Conservation (phyloP, 2,888 invertebrate genomes). For the Anorthoa munda region DNA sequence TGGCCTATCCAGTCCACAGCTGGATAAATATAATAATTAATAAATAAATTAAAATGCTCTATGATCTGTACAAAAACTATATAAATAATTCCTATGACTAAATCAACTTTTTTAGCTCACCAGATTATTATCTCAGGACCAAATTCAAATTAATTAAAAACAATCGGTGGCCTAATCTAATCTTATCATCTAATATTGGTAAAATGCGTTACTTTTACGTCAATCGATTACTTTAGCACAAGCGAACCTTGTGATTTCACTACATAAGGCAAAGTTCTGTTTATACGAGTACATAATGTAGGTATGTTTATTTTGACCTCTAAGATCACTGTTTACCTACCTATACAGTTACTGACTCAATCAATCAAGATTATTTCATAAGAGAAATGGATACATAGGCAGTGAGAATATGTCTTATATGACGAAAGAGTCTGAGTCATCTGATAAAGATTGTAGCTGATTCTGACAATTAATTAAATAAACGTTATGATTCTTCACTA, state of each 20-base stretch:
- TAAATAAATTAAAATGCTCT: neutral
- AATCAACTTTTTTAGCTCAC: neutral
- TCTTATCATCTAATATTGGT: slow-evolving; percentile 14
- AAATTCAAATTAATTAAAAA: slow-evolving; percentile 1
- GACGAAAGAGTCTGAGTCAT: neutral
- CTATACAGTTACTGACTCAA: neutral
- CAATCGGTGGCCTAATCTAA: slow-evolving; percentile 20
- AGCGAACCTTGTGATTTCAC: neutral
- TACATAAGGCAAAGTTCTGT: neutral
- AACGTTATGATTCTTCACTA: neutral
- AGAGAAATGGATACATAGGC: slow-evolving; percentile 11
- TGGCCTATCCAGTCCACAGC: too few relatives aligned
- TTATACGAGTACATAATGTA: neutral
- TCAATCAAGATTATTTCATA: slow-evolving; percentile 38
- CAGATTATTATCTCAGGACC: neutral
- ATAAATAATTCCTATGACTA: neutral
- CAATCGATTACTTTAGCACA: neutral
- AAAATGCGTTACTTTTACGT: slow-evolving; percentile 16
- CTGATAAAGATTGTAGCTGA: neutral
- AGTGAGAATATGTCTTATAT: neutral
- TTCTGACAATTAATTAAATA: neutral
- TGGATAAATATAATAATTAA: too few relatives aligned
- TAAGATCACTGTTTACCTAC: slow-evolving; percentile 14
- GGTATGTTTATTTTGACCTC: slow-evolving; percentile 35
- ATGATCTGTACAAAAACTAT: neutral